These are phyloP conservation scores for Lepas anatifera DNA, from an alignment of 2,888 invertebrate genomes.

Conservation along the genomic window DNA sequence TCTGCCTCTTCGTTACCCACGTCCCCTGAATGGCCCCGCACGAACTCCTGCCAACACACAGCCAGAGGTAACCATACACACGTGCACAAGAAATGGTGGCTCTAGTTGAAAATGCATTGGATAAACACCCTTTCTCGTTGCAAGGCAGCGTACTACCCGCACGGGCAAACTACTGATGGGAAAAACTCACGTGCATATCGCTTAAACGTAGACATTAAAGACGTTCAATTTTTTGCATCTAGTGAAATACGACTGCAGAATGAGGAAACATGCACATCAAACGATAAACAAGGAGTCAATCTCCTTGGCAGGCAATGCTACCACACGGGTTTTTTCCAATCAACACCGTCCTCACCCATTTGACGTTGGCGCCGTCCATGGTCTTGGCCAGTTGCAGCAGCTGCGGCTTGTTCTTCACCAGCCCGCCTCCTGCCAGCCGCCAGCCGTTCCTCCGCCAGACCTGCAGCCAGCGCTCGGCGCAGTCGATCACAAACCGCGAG, in stretches of 20 bases:
- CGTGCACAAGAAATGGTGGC: no score
- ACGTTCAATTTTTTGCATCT: not conserved
- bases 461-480: constrained; percentile 73
- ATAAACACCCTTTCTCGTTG: no score
- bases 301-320: not conserved
- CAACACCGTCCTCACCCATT: constrained; percentile 21
- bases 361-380: constrained; percentile 30
- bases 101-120: not conserved
- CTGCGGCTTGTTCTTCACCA: constrained; percentile 78
- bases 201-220: not conserved
- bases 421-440: constrained; percentile 55
- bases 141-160: no score
- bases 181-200: no score
- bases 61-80: not conserved
- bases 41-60: constrained; percentile 19
- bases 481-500: constrained; percentile 74
- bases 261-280: no score
- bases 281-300: no score
- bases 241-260: no score
- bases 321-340: not conserved
- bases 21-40: constrained; percentile 21
- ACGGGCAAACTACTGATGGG: no score
- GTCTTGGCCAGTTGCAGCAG: constrained; percentile 61
- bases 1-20: constrained; percentile 24
- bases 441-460: constrained; percentile 82